Conservation (phyloP, 2,797 vertebrate species). For the Heliangelus exortis region DNA sequence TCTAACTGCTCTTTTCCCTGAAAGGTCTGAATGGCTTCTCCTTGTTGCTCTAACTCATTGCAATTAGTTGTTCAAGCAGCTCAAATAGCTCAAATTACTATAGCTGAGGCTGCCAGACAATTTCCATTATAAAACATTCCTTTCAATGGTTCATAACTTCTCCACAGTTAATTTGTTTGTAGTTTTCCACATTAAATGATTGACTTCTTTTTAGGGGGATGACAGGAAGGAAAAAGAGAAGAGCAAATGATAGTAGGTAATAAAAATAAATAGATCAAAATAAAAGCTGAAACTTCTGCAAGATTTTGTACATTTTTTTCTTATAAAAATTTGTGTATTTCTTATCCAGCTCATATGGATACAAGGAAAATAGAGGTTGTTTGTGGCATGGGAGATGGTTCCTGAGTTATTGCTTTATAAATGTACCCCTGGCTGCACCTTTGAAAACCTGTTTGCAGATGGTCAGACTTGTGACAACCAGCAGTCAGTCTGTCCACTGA, state of each 20-base stretch:
- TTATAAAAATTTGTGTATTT: not conserved
- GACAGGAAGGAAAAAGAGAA: not conserved
- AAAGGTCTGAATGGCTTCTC: not conserved
- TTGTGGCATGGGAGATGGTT: not conserved
- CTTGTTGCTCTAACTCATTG: rapidly evolving
- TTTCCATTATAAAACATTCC: not conserved
- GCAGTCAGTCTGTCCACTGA: not conserved
- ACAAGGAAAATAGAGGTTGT: not conserved
- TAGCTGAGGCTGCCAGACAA: not conserved
- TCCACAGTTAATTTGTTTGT: not conserved
- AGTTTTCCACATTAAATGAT: not conserved
- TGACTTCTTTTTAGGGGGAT: not conserved
- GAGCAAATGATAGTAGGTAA: not conserved
- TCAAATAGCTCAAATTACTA: not conserved
- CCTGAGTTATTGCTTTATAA: not conserved
- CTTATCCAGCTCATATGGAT: not conserved
- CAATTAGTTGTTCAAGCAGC: not conserved
- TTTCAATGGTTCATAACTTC: not conserved
- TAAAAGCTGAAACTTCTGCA: not conserved
- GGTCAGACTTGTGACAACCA: not conserved
- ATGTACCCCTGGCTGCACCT: rapidly evolving
- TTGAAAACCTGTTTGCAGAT: not conserved
- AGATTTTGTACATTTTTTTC: not conserved
- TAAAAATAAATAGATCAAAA: not conserved
- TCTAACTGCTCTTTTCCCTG: not conserved